Base-by-base conservation (phyloP, 2,113 vertebrate genomes). In the Cervus canadensis region DNA sequence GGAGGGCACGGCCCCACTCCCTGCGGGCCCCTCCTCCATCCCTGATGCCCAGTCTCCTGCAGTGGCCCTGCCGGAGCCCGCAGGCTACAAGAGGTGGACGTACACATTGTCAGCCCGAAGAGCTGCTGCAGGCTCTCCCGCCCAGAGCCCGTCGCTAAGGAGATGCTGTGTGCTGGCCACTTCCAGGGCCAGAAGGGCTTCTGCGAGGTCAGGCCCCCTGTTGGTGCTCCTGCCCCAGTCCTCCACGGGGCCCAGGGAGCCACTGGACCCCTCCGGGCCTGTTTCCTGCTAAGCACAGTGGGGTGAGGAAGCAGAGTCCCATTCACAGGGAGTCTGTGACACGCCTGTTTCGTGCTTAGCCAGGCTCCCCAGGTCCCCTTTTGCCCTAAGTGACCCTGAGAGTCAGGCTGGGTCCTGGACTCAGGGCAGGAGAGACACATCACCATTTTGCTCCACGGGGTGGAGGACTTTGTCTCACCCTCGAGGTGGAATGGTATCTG, bases 1-100 rank as follows among this genome's bases (percentile, higher is more conserved):
- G 30, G 26, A 30, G 52, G 36, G 76, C 56, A 2, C 0, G 0
- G 40, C 4, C 0, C 1, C 21, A 4, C 13, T 43, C 6, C 6
- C 21, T 6, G 36, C 0, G 7, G 48, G 43, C 43, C 14, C 23
- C 12, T 50, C 2, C 17, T 7, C 45, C 48, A 15, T 43, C 25
- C 13, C 85, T 40, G 78, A 26, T 36, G 10, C 57, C 48, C 23
- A 15, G 10, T 48, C 50, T 28, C 67, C 67, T 7, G 0, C 90
- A 83, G 90, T 60, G 95, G 40, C 64, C 45, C 95, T 93, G 64
- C 86, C 48, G 0, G 21, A 45, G 79, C 81, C 86, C 50, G 23
- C 26, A 14, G 45, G 43, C 54, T 93, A 48, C 91, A 83, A 36
- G 62, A 93, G 62, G 76, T 50, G 9, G 45, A 62, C 0, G 3